A percentile compares a stretch with the other conserved stretches of the same genome.
phyloP scores from a whole-genome alignment of 2,888 invertebrate species.

The Lepidochitona cinerea region DNA sequence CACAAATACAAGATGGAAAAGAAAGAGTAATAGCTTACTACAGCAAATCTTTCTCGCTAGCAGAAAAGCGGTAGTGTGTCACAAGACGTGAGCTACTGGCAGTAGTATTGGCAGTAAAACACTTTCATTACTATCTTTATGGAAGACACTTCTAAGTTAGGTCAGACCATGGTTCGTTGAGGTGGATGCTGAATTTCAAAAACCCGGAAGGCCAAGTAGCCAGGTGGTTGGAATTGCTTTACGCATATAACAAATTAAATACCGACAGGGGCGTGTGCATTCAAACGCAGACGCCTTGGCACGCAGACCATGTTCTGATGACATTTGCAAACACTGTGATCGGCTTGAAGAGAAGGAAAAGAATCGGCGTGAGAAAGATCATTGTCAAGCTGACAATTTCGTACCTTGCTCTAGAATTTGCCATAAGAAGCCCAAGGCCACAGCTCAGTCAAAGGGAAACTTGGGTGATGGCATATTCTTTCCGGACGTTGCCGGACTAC shows the following conservation, averaged over 20 bases:
- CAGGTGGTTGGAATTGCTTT: conserved; percentile 26
- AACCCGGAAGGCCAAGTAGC: conserved; percentile 27
- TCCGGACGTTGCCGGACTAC: no score
- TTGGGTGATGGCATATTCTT: no score
- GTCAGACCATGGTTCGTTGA: conserved; percentile 32
- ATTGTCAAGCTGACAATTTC: no score
- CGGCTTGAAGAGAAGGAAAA: not conserved
- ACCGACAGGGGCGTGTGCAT: conserved; percentile 21
- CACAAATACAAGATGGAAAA: conserved; percentile 22
- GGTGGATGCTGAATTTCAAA: conserved; percentile 25
- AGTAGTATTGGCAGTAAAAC: conserved; percentile 20
- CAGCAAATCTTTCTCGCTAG: conserved; percentile 20
- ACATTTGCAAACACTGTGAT: not conserved
- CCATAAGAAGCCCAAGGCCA: no score
- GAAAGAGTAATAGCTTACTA: conserved; percentile 24
- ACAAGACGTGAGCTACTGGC: conserved; percentile 30
- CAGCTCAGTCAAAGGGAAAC: no score
- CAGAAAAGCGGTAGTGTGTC: conserved; percentile 25
- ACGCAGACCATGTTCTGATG: conserved; percentile 11
- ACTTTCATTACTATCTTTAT: conserved; percentile 32
- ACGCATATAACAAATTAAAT: conserved; percentile 17
- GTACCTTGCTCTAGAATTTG: no score
- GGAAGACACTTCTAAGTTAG: conserved; percentile 16
- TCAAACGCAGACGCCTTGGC: conserved; percentile 28
- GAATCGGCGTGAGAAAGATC: no score